phyloP scores from a whole-genome alignment of 1,140 invertebrate species.

The Macrostomum lignano region DNA sequence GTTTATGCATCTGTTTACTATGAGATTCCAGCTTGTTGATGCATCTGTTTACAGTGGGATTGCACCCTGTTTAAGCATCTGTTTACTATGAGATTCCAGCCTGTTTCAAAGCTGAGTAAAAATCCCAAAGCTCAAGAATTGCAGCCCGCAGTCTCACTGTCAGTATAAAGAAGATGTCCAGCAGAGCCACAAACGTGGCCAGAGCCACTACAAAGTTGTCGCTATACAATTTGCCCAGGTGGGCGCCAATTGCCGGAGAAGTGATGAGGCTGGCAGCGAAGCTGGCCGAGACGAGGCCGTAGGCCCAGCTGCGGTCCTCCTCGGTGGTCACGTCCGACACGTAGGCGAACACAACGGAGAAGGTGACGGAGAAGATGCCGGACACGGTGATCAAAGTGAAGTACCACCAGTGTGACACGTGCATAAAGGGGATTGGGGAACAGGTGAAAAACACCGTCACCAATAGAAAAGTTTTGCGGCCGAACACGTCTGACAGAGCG shows the following conservation, averaged over 20 bases:
- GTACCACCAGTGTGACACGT: slow-evolving; percentile 97
- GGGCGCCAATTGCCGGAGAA: slow-evolving; percentile 75
- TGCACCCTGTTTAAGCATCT: too few species aligned
- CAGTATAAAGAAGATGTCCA: slow-evolving; percentile 95
- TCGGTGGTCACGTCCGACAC: slow-evolving; percentile 97
- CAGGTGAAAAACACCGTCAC: slow-evolving; percentile 97
- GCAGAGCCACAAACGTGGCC: slow-evolving; percentile 57
- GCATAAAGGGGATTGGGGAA: slow-evolving; percentile 89
- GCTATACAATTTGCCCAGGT: slow-evolving; percentile 57
- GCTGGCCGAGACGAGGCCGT: slow-evolving; percentile 84
- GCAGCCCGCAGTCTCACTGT: too few species aligned
- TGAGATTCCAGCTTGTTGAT: too few species aligned
- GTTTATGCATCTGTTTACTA: too few species aligned
- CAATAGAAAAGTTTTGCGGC: slow-evolving; percentile 81
- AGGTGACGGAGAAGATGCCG: slow-evolving; percentile 89
- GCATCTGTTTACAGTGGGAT: too few species aligned
- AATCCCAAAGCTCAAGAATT: too few species aligned
- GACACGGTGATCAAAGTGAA: slow-evolving; percentile 97
- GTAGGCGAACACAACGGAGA: slow-evolving; percentile 83
- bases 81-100: too few species aligned
- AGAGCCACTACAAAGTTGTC: slow-evolving; percentile 77
- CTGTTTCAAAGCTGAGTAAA: too few species aligned
- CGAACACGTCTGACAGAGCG: slow-evolving; percentile 84
- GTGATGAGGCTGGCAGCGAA: slow-evolving; percentile 92
- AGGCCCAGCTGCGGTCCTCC: slow-evolving; percentile 68